Evolutionary conservation across 2,888 invertebrate species (phyloP).

Genomic region (Beris morrisii): DNA sequence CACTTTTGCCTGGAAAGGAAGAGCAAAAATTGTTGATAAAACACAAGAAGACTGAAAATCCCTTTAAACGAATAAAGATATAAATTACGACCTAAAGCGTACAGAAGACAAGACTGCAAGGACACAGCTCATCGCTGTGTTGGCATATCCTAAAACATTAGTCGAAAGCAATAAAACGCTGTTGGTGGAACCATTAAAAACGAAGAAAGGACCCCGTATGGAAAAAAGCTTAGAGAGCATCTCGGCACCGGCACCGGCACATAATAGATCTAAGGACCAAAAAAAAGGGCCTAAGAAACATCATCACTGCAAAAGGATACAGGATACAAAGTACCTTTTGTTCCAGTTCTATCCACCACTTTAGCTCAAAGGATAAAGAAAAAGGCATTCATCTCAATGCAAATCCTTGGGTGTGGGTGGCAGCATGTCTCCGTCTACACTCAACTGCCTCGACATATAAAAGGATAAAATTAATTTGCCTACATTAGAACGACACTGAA

Average conservation of each 20-base stretch:
- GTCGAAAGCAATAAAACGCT: constrained; percentile 6
- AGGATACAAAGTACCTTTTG: constrained; percentile 19
- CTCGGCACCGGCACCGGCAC: too few relatives aligned
- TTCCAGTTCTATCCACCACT: constrained; percentile 7
- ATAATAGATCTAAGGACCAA: constrained; percentile 3
- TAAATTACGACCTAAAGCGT: constrained; percentile 17
- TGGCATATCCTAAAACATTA: constrained; percentile 16
- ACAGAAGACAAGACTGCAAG: background rate
- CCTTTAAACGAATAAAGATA: constrained; percentile 18
- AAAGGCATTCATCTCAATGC: constrained; percentile 24
- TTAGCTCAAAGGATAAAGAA: constrained; percentile 12
- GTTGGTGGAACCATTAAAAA: constrained; percentile 3
- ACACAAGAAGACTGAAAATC: constrained; percentile 12
- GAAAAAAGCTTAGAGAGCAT: background rate
- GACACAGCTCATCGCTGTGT: background rate
- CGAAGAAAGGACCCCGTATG: background rate
- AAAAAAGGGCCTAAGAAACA: constrained; percentile 5
- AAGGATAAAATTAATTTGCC: constrained; percentile 33
- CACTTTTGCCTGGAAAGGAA: background rate
- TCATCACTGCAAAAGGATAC: constrained; percentile 6
- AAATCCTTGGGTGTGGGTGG: constrained; percentile 14
- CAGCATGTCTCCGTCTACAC: constrained; percentile 10
- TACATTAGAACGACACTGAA: constrained; percentile 16
- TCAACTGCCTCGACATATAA: constrained; percentile 13
- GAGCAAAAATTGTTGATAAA: background rate